Conservation (phyloP, 1,140 invertebrate genomes). For the Euwallacea similis region DNA sequence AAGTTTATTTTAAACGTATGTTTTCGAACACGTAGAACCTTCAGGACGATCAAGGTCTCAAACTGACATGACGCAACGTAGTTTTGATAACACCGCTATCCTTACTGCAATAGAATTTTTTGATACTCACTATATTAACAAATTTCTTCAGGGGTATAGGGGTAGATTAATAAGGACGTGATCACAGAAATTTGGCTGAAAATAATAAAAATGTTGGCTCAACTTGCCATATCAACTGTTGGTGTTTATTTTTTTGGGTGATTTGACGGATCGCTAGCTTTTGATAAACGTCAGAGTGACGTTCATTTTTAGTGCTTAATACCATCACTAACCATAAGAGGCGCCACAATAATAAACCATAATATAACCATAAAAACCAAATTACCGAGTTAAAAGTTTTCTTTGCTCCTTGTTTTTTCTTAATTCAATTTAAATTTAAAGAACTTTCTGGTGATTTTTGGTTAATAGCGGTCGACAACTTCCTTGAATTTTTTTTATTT, state of each 20-base stretch:
- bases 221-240: constrained; percentile 21
- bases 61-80: constrained; percentile 37
- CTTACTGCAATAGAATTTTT: not conserved
- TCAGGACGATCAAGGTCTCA: constrained; percentile 37
- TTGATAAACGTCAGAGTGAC: not conserved
- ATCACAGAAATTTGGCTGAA: constrained; percentile 24
- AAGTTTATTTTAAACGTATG: constrained; percentile 23
- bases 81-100: constrained; percentile 11
- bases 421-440: too few species aligned
- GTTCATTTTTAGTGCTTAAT: too few species aligned
- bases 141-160: not conserved
- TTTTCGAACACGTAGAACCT: constrained; percentile 36
- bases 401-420: too few species aligned
- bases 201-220: constrained; percentile 8
- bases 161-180: not conserved
- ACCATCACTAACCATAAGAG: too few species aligned
- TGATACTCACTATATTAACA: not conserved
- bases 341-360: too few species aligned
- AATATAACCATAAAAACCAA: too few species aligned
- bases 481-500: too few species aligned
- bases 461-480: too few species aligned
- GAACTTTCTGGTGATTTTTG: too few species aligned
- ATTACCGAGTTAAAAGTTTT: too few species aligned
- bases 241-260: constrained; percentile 30
- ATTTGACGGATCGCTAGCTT: constrained; percentile 10